Percentiles rank a stretch among this genome's conserved stretches.
Conservation (phyloP, 2,797 vertebrate genomes). For the Siniperca scherzeri region DNA sequence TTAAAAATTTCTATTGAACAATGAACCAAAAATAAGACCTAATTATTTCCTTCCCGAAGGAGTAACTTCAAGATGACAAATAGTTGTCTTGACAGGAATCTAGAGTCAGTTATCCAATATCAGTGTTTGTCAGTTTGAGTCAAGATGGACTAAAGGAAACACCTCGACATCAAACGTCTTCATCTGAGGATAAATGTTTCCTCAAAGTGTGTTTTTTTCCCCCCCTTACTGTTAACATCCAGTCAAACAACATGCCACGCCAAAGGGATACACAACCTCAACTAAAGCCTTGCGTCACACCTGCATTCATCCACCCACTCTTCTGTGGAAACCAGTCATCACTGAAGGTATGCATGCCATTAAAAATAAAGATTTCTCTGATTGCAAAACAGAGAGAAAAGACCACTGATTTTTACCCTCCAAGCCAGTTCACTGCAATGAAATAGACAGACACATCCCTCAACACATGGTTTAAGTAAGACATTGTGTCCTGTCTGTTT, state of each 20-base stretch:
- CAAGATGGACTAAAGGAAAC: background rate
- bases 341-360: background rate
- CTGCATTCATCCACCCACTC: background rate
- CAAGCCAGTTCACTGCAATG: background rate
- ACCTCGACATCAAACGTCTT: background rate
- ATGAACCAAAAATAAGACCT: background rate
- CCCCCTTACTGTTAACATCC: background rate
- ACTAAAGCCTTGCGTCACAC: conserved; percentile 20
- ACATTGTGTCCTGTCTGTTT: background rate
- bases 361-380: background rate
- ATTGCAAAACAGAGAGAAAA: background rate
- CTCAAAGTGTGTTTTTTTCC: background rate
- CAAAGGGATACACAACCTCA: conserved; percentile 17
- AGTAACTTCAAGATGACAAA: background rate
- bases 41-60: background rate
- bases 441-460: background rate
- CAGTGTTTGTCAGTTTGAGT: background rate
- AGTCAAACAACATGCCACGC: conserved; percentile 25
- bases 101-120: background rate
- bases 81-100: background rate
- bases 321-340: background rate
- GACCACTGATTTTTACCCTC: background rate
- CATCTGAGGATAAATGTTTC: background rate
- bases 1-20: background rate
- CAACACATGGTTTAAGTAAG: background rate